phyloP scores from a whole-genome alignment of 2,113 vertebrate species.

The Dasyornis broadbenti region DNA sequence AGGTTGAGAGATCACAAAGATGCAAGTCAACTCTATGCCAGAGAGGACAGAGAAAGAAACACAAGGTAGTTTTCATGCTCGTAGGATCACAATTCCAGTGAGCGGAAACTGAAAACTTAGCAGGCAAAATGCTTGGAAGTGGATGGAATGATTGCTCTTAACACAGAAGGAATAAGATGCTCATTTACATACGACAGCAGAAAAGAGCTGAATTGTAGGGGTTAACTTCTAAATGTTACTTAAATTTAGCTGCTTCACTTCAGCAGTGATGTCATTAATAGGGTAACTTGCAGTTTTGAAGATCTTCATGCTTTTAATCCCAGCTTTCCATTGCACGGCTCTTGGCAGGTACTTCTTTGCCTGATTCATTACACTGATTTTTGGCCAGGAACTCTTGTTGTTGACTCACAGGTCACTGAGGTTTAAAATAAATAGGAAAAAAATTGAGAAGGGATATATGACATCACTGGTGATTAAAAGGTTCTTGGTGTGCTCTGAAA shows the following conservation, averaged over 20 bases:
- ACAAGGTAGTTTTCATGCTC: neutral
- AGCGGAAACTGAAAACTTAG: neutral
- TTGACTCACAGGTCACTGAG: constrained; percentile 59
- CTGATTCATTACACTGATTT: neutral
- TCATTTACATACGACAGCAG: neutral
- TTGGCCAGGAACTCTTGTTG: constrained; percentile 35
- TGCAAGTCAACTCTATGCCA: neutral
- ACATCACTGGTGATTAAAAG: constrained; percentile 34
- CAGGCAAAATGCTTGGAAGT: neutral
- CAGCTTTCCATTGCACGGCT: constrained; percentile 18
- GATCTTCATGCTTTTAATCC: constrained; percentile 12
- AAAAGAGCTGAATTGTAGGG: neutral
- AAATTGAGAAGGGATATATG: neutral
- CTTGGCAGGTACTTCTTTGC: constrained; percentile 42
- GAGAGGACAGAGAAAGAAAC: neutral
- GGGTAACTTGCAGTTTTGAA: constrained; percentile 4
- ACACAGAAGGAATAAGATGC: neutral
- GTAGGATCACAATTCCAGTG: neutral
- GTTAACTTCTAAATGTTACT: constrained; percentile 6
- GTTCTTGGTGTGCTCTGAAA: constrained; percentile 18
- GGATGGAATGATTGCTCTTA: neutral
- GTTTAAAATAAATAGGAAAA: constrained; percentile 50
- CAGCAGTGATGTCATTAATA: constrained; percentile 27
- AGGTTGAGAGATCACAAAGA: neutral
- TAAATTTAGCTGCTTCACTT: neutral